Conservation (phyloP, 1,140 invertebrate species). For the Batillaria attramentaria region DNA sequence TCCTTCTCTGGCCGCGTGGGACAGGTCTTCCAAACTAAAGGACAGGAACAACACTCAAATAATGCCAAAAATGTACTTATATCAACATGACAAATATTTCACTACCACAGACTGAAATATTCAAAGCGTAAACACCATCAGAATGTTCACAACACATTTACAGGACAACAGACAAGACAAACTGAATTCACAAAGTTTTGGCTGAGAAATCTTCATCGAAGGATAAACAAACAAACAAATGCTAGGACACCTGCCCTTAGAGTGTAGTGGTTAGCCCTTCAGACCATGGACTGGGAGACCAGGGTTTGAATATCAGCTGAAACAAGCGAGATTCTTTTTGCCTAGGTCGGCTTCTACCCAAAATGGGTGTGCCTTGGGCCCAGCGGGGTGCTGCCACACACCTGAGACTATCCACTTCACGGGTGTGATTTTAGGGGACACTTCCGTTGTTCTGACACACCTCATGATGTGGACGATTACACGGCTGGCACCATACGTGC, state of each 20-base stretch:
- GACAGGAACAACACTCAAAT: conserved; percentile 19
- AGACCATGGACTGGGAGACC: no score
- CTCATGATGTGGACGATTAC: no score
- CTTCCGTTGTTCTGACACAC: no score
- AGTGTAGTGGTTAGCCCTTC: no score
- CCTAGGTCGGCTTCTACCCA: neutral
- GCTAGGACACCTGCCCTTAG: no score
- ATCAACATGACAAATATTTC: no score
- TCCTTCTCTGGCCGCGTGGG: conserved; percentile 58
- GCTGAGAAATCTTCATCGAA: neutral
- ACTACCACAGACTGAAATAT: conserved; percentile 10
- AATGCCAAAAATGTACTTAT: neutral
- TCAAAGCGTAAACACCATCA: neutral
- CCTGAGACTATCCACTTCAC: no score
- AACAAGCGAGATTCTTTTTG: no score
- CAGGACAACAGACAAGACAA: neutral
- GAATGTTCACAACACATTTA: neutral
- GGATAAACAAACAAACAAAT: neutral
- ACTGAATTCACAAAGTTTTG: neutral
- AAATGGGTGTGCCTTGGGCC: neutral
- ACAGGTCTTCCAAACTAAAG: conserved; percentile 62
- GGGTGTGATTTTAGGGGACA: no score
- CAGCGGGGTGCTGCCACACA: no score
- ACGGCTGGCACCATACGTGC: no score
- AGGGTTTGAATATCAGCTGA: no score